A percentile compares a stretch with the other conserved stretches of the same genome.
phyloP scores from a whole-genome alignment of 2,797 vertebrate genomes.

The Halcyon smyrnensis region DNA sequence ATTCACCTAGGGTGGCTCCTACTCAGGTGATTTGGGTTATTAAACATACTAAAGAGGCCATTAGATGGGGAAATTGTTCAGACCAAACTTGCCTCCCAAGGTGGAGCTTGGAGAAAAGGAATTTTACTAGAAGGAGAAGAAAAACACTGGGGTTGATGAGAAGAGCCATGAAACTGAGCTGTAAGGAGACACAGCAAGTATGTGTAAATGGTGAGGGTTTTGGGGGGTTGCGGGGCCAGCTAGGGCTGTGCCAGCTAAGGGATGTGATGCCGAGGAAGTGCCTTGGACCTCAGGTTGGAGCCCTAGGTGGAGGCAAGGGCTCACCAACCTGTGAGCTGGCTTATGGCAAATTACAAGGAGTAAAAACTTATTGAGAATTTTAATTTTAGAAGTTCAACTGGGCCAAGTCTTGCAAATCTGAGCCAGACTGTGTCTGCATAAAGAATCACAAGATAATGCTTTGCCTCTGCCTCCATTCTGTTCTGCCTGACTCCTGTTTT shows the following conservation, averaged over 20 bases:
- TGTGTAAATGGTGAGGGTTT: rapidly evolving
- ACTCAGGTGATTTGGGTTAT: slow-evolving; percentile 28
- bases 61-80: background rate
- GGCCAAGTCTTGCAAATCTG: background rate
- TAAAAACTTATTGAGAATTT: background rate
- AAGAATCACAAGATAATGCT: background rate
- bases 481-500: background rate
- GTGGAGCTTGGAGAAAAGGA: background rate
- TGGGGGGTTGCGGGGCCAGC: background rate
- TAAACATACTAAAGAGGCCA: background rate
- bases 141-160: background rate
- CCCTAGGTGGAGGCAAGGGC: background rate
- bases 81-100: background rate
- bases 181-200: background rate
- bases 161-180: background rate
- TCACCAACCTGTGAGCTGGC: background rate
- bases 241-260: background rate
- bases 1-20: background rate
- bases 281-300: background rate
- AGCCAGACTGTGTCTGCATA: background rate
- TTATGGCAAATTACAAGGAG: background rate
- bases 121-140: background rate
- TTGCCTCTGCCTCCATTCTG: background rate
- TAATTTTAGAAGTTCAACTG: background rate
- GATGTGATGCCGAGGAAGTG: rapidly evolving